Evolutionary conservation across 2,113 vertebrate species (phyloP), one percentile per base, ranked within the genome.

Genomic region (Prunella himalayana): DNA sequence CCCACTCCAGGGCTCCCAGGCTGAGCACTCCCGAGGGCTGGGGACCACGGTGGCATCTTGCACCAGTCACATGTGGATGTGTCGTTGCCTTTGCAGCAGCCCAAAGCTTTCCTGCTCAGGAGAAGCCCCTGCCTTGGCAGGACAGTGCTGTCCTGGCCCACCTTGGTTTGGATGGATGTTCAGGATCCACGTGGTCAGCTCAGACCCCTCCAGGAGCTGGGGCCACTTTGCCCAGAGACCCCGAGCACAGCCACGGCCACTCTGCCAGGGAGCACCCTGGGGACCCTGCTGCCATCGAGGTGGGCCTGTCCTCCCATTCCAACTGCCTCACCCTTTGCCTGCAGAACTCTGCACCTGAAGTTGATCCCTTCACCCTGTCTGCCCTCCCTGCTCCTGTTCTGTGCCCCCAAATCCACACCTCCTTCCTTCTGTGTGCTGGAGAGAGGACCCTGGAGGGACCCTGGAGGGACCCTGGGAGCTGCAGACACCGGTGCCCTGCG

Each of bases 401-500:
- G 31, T 82, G 64, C 42, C 24, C 44, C 19, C 35, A 47, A 10
- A 59, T 59, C 65, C 0, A 1, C 68, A 20, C 24, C 56, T 35
- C 35, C 63, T 59, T 59, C 84, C 61, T 84, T 22, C 50, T 73
- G 14, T 21, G 23, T 11, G 7, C 2, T 28, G 79, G 60, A 33
- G 20, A 71, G 50, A 57, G 39, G 47, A 82, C 41, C 73, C 64
- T 4, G 10, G 22, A 11, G 45, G 31, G 35, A n/a, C 75, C 6
- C 14, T 27, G 42, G 20, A 1, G 65, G 66, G 73, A 31, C 31
- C 33, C 33, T 57, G 54, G 33, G 54, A 57, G 54, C 57, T 0
- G 0, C 39, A 6, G 61, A 10, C 15, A 1, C 28, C 0, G 0
- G 20, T 9, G 45, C 25, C 47, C 61, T 27, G 15, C 0, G 3